Conservation (phyloP, 2,888 invertebrate species). For the Troides aeacus region DNA sequence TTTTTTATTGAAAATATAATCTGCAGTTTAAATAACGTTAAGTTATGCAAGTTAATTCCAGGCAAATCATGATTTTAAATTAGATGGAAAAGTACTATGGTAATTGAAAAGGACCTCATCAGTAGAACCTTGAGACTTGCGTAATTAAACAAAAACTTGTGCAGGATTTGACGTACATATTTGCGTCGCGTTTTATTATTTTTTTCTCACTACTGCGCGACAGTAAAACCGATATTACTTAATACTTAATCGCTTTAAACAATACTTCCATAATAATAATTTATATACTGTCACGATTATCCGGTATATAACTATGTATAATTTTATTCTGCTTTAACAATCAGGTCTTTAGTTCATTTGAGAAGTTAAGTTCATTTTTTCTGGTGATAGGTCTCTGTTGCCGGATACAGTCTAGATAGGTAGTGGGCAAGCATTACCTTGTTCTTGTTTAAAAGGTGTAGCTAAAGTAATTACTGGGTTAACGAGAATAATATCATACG, state of each 20-base stretch:
- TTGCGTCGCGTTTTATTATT: neutral
- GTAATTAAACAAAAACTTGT: neutral
- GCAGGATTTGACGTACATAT: neutral
- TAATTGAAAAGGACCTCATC: neutral
- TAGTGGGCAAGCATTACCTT: too few relatives aligned
- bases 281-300: neutral
- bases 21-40: too few relatives aligned
- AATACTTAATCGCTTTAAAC: neutral
- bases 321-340: too few relatives aligned
- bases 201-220: neutral
- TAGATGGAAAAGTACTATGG: constrained; percentile 7
- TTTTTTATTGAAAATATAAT: too few relatives aligned
- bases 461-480: too few relatives aligned
- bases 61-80: neutral
- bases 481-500: too few relatives aligned
- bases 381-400: too few relatives aligned
- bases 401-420: too few relatives aligned
- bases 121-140: neutral
- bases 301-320: neutral
- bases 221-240: neutral
- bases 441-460: too few relatives aligned
- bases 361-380: too few relatives aligned
- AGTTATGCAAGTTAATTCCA: neutral
- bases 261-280: neutral
- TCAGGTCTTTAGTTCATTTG: too few relatives aligned